A percentile compares a stretch with the other conserved stretches of the same genome.
Evolutionary conservation across 2,113 vertebrate genomes (phyloP).

Genomic region (Dryoscopus gambensis): DNA sequence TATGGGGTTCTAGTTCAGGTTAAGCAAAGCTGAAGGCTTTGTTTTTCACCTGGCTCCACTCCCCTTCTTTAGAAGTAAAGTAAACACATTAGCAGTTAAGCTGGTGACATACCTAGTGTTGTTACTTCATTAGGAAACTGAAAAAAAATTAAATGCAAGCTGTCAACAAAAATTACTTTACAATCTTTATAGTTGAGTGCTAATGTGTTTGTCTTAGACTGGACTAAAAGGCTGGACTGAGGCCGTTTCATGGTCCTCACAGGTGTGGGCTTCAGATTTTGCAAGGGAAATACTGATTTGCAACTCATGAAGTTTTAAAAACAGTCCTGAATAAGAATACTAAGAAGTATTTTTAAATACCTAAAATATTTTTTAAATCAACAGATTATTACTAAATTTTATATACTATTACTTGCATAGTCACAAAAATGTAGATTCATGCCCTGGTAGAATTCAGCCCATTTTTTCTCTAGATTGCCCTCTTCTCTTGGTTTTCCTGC

Average conservation of each 20-base stretch:
- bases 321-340: neutral
- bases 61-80: neutral
- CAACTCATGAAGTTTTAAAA: neutral
- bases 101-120: neutral
- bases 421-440: neutral
- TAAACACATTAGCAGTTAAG: neutral
- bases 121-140: neutral
- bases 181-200: neutral
- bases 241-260: neutral
- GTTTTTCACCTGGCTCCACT: neutral
- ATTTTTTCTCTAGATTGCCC: neutral
- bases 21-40: constrained; percentile 11
- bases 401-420: neutral
- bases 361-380: neutral
- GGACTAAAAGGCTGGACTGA: neutral
- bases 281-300: neutral
- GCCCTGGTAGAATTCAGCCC: neutral
- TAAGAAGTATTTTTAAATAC: neutral
- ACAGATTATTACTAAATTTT: neutral
- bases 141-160: neutral
- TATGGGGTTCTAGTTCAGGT: neutral
- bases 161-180: neutral
- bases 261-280: neutral
- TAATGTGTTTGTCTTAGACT: neutral
- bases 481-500: neutral